Evolutionary conservation across 2,113 vertebrate species (phyloP).

Genomic region (Anseranas semipalmata): DNA sequence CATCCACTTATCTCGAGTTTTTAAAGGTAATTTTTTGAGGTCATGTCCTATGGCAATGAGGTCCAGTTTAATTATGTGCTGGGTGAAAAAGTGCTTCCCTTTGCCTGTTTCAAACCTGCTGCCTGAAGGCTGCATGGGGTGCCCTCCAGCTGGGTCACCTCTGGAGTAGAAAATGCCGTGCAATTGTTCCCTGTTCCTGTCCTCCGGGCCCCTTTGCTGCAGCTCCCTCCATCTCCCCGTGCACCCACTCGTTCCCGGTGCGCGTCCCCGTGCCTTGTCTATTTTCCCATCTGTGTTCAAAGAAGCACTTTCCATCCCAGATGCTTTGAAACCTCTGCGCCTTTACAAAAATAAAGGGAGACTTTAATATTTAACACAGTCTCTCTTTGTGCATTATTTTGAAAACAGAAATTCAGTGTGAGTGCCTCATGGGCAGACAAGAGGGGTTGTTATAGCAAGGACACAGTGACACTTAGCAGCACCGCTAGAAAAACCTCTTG

Average conservation of each 20-base stretch:
- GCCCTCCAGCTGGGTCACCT: not conserved
- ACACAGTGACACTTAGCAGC: not conserved
- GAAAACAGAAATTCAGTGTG: not conserved
- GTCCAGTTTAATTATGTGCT: not conserved
- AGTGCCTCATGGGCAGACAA: not conserved
- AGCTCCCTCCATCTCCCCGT: not conserved
- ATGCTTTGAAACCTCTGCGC: not conserved
- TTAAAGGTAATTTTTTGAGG: not conserved
- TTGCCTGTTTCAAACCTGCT: not conserved
- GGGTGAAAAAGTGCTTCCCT: not conserved
- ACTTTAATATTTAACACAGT: not conserved
- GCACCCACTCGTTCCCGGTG: rapidly evolving
- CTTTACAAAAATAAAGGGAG: not conserved
- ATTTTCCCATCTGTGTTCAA: not conserved
- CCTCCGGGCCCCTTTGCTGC: not conserved
- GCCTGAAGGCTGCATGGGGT: not conserved
- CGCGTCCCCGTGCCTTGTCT: not conserved
- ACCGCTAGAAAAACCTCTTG: not conserved
- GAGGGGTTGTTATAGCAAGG: not conserved
- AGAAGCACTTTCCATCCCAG: not conserved
- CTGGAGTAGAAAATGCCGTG: not conserved
- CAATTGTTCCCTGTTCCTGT: not conserved
- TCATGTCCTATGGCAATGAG: not conserved
- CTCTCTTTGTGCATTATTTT: not conserved
- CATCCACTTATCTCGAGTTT: not conserved